Conservation (phyloP, 1,140 invertebrate genomes). For the Bombus waltoni region DNA sequence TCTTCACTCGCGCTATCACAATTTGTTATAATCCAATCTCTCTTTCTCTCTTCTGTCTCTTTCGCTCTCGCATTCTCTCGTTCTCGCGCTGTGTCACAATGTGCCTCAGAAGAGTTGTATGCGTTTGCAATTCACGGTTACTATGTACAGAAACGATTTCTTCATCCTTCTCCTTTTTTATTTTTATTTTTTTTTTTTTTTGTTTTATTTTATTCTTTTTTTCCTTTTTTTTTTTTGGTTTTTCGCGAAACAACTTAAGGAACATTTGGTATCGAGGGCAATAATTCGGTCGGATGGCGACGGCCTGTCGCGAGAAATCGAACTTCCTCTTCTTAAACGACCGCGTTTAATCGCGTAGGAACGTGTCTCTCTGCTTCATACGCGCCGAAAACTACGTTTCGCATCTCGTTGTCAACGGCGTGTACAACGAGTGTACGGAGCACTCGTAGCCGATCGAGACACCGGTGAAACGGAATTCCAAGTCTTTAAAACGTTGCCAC, state of each 20-base stretch:
- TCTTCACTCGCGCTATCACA: constrained; percentile 46
- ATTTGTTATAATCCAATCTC: constrained; percentile 27
- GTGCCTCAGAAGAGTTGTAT: constrained; percentile 32
- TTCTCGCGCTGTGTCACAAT: constrained; percentile 31
- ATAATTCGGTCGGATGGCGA: constrained; percentile 62
- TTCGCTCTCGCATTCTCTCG: not conserved
- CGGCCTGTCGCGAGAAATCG: constrained; percentile 51
- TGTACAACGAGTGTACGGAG: not conserved
- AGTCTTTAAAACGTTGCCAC: not conserved
- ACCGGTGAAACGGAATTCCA: not conserved
- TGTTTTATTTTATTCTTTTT: not conserved
- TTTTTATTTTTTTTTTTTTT: not conserved
- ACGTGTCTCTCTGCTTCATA: constrained; percentile 6
- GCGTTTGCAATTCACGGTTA: constrained; percentile 47
- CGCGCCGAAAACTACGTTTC: not conserved
- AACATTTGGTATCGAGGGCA: constrained; percentile 69
- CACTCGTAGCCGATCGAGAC: not conserved
- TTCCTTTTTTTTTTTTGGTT: not conserved
- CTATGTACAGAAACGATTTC: constrained; percentile 61
- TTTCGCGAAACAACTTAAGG: constrained; percentile 66
- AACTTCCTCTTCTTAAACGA: not conserved
- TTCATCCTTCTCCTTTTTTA: not conserved
- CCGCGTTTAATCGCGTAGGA: constrained; percentile 19
- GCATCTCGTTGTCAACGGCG: not conserved
- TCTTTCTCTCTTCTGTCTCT: not conserved